Evolutionary conservation across 2,797 vertebrate genomes (phyloP).

Genomic region (Sparus aurata): DNA sequence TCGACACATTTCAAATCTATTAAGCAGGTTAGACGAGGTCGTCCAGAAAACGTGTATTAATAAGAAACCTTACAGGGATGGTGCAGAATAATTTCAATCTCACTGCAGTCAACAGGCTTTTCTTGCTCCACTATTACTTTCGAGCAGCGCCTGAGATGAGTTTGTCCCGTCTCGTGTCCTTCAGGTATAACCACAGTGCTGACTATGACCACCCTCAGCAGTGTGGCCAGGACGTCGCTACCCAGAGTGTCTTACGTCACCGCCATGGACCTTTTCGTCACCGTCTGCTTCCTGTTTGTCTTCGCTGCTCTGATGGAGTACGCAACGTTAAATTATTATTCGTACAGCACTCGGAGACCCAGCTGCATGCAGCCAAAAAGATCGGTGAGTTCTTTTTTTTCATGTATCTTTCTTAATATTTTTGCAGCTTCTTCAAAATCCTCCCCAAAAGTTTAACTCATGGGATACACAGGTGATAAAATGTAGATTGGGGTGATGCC

Average conservation of each 20-base stretch:
- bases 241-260: constrained; percentile 97
- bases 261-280: constrained; percentile 98
- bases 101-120: background rate
- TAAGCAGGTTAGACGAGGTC: background rate
- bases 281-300: constrained; percentile 97
- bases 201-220: constrained; percentile 98
- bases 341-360: constrained; percentile 87
- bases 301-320: constrained; percentile 99
- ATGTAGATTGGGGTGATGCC: constrained; percentile 8
- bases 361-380: constrained; percentile 88
- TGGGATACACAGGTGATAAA: background rate
- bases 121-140: background rate
- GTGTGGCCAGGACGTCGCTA: constrained; percentile 93
- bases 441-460: background rate
- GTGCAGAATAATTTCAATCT: no score
- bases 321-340: constrained; percentile 95
- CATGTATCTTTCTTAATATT: background rate
- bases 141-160: background rate
- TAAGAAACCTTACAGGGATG: background rate
- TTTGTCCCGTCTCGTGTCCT: constrained; percentile 18
- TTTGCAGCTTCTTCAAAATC: background rate
- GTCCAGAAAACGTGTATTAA: background rate
- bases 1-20: background rate
- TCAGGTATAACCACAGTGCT: constrained; percentile 97
- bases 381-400: constrained; percentile 67